Evolutionary conservation across 2,888 invertebrate genomes (phyloP), one percentile per base, ranked within the genome.

Genomic region (Elysia crispata): DNA sequence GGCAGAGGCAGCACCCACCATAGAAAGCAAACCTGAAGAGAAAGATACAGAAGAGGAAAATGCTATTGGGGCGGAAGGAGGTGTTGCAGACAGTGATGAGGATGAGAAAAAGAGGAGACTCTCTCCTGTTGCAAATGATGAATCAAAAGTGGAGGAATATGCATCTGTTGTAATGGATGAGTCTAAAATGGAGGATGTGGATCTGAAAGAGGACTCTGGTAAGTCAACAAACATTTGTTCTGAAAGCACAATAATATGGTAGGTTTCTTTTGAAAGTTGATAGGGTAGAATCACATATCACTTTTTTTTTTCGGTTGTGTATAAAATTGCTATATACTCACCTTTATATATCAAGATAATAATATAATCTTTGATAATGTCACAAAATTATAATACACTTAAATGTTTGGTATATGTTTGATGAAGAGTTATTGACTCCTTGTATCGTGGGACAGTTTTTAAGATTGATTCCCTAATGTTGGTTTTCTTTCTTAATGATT

Each of bases 151-250:
- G 41, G 41, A 41, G 41, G 41, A 41, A 6, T 41, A 6, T 41
- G 41, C 41, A 3, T 25, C 23, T 23, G 20, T n/a, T 23, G n/a
- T 23, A 20, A 25, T 75, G 28, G 79, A 79, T 49, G 75, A 79
- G 50, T 50, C 79, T 5, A 75, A 79, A n/a, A 75, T 75, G 69
- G 79, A 79, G 20, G 79, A 79, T 69, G 79, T 75, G n/a, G 74
- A 79, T 62, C 62, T 79, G 41, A 73, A 79, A 54, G 74, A 79
- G 54, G 79, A 79, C 20, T 69, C 69, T 25, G 78, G 78, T 78
- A 57, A 77, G 70, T 41, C 11, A 11, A 11, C 41, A 41, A 41
- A 41, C 41, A 41, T 41, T 41, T n/a, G n/a, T n/a, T n/a, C n/a
- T n/a, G n/a, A 15, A 18, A 54, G 54, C 18, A 54, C 13, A 54